Conservation (phyloP, 1,140 invertebrate genomes). For the Phortica variegata region DNA sequence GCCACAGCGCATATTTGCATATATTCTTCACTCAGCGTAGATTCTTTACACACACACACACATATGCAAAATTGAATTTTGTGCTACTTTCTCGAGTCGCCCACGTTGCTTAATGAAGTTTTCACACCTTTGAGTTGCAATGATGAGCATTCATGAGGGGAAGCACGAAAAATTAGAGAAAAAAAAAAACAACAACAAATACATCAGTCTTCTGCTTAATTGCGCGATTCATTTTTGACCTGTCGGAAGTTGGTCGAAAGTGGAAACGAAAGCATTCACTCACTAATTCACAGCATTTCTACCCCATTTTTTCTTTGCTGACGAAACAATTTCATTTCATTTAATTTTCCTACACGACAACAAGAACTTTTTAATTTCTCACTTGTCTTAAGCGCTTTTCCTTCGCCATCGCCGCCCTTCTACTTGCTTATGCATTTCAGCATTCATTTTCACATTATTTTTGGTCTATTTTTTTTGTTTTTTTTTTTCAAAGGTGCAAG, state of each 20-base stretch:
- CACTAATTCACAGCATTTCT: too few relatives aligned
- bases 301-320: too few relatives aligned
- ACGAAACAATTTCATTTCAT: too few relatives aligned
- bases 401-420: too few relatives aligned
- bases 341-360: conserved; percentile 3
- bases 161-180: background rate
- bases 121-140: conserved; percentile 25
- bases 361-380: conserved; percentile 48
- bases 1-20: too few relatives aligned
- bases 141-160: background rate
- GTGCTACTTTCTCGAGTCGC: too few relatives aligned
- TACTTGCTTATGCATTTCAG: conserved; percentile 17
- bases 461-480: too few relatives aligned
- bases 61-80: too few relatives aligned
- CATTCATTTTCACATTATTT: too few relatives aligned
- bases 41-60: too few relatives aligned
- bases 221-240: conserved; percentile 51
- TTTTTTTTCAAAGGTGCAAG: conserved; percentile 10
- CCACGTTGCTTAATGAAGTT: conserved; percentile 51
- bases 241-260: conserved; percentile 30
- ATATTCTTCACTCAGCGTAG: too few relatives aligned
- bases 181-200: background rate
- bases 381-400: conserved; percentile 29
- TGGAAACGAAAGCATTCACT: conserved; percentile 3
- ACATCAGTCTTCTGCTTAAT: conserved; percentile 34